Base-by-base conservation (phyloP, 92 coral and sea anemone genomes). In the Paragorgia papillata region DNA sequence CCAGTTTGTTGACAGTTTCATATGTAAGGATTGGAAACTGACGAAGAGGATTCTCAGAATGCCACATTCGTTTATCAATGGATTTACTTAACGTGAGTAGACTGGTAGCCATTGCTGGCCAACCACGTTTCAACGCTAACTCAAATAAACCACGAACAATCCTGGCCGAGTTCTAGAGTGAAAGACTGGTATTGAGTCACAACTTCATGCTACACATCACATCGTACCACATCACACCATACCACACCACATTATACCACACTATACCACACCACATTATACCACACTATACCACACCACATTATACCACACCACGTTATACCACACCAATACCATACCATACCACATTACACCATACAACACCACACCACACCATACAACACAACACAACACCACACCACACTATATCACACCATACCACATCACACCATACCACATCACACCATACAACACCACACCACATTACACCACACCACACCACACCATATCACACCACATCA, bases 131-230 rank as follows among this genome's bases (percentile, higher is more conserved):
- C 15, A 94, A 83, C 14, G 97, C 91, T 0, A 94, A 80, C 75
- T 94, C 98, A 66, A 94, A 94, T 65, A 94, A 76, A 12, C 97
- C 98, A 24, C 98, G 86, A n/a, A 91, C 74, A 18, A 94, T 91
- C 40, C 98, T 96, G 0, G 97, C 98, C 1, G 90, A 69, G 50
- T 94, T 94, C 98, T 94, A 67, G 9, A 32, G n/a, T 21, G 35
- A 79, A 0, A 55, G 14, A 19, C 15, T 69, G 22, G 30, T 20
- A 33, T 43, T 21, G 5, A 19, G 2, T 0, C 18, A 14, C 53
- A n/a, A 46, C 53, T 2, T 15, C n/a, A 46, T 46, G n/a, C 53
- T 15, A 15, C 53, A 46, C n/a, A 9, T 6, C 53, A 46, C 53
- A 7, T 15, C 53, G n/a, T 46, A 15, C 9, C 53, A 46, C n/a